These are phyloP conservation scores for Pogoniulus pusillus DNA, from an alignment of 2,797 vertebrate species.

Conservation along the genomic window DNA sequence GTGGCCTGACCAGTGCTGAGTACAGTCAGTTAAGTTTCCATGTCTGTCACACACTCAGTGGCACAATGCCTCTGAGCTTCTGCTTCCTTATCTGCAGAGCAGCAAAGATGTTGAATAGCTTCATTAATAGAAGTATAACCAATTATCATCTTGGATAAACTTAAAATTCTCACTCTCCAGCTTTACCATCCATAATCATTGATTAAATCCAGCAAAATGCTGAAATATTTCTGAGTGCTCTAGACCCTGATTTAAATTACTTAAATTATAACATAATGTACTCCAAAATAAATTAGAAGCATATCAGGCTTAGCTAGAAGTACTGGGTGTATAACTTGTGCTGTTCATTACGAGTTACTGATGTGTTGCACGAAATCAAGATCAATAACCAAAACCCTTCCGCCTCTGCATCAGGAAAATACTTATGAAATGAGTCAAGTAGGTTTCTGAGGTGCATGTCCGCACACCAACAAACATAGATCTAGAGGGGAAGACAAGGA, in stretches of 20 bases:
- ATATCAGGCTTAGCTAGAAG: conserved; percentile 18
- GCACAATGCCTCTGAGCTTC: not conserved
- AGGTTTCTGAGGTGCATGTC: not conserved
- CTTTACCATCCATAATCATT: not conserved
- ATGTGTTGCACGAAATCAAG: not conserved
- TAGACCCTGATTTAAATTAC: not conserved
- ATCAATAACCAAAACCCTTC: not conserved
- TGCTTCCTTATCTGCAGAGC: conserved; percentile 6
- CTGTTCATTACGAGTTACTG: conserved; percentile 11
- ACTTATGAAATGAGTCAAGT: not conserved
- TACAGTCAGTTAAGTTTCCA: not conserved
- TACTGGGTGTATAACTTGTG: not conserved
- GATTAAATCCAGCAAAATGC: conserved; percentile 11
- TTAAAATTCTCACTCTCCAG: conserved; percentile 20
- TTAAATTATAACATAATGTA: not conserved
- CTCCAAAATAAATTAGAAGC: conserved; percentile 48
- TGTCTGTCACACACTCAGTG: not conserved
- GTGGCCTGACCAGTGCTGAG: too few species aligned
- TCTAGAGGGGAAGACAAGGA: not conserved
- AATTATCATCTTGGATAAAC: conserved; percentile 19
- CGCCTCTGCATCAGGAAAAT: not conserved
- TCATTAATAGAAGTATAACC: conserved; percentile 41
- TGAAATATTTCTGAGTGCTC: not conserved
- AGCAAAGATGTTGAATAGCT: not conserved
- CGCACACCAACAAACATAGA: not conserved